Evolutionary conservation across 2,113 vertebrate species (phyloP), one percentile per base, ranked within the genome.

Genomic region (rabbit (Oryctolagus cuniculus)): DNA sequence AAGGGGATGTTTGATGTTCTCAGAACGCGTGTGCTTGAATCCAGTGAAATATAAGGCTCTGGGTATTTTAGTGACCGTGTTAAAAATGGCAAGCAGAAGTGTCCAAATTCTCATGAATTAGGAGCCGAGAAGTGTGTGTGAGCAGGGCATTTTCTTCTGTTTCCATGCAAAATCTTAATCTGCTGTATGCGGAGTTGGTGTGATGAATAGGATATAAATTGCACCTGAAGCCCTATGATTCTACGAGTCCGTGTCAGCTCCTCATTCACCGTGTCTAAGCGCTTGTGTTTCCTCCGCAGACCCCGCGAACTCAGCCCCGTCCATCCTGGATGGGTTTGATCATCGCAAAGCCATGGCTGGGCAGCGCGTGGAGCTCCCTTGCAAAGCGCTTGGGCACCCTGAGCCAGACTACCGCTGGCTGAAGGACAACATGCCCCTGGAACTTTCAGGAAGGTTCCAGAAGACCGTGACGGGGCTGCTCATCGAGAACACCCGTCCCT

Each of bases 361-460:
- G 97, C 99, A 99, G 96, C 99, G 98, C 93, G 99, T 99, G 98
- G 99, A 99, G 98, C 98, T 99, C 97, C 99, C 99, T 90, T 99
- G 99, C 98, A 99, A 99, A 98, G 99, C 99, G 6, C 99, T 99
- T 17, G 99, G 99, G 93, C 99, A 99, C 98, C 99, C 99, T 0
- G 97, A 98, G 87, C 99, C 99, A 96, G 99, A 99, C 95, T 99
- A 99, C 97, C 99, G 99, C 97, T 99, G 99, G 99, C 98, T 99
- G 96, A 99, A 99, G 97, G 99, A 99, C 98, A 99, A 99, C 91
- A 98, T 99, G 94, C 99, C 99, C 83, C 98, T 99, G 98, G 99
- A 99, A 96, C 98, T 99, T n/a, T 99, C 99, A 97, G 99, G 98
- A 96, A 99, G 99, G 94, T 99, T 99, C 98, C 98, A 99, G 66